These are phyloP conservation scores for Lypha dubia DNA, from an alignment of 2,888 invertebrate species.

Conservation along the genomic window DNA sequence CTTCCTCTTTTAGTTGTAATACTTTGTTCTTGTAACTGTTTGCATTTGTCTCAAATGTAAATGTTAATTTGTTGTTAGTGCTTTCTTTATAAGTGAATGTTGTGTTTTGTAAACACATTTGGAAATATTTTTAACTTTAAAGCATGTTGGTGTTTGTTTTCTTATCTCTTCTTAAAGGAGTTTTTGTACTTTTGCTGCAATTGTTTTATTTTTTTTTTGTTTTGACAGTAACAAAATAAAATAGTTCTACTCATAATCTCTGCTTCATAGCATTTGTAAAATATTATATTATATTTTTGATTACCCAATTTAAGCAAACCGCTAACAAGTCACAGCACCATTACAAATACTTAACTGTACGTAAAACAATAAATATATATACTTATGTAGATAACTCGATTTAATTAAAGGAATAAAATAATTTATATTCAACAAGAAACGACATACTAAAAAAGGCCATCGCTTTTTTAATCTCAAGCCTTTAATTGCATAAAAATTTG, in stretches of 20 bases:
- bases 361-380: too few species aligned
- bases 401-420: background rate
- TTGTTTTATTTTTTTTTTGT: slow-evolving; percentile 2
- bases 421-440: too few species aligned
- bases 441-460: too few species aligned
- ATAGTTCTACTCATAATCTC: too few species aligned
- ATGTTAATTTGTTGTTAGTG: slow-evolving; percentile 55
- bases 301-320: background rate
- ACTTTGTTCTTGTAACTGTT: slow-evolving; percentile 65
- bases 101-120: slow-evolving; percentile 15
- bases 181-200: background rate
- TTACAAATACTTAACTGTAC: slow-evolving; percentile 54
- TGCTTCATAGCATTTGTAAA: too few species aligned
- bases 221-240: background rate
- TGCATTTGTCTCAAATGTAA: slow-evolving; percentile 59
- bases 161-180: background rate
- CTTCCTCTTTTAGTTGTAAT: background rate
- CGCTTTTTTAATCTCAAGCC: background rate
- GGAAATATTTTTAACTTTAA: slow-evolving; percentile 11
- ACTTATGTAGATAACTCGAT: too few species aligned
- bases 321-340: too few species aligned
- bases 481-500: background rate
- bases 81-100: slow-evolving; percentile 9
- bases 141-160: background rate
- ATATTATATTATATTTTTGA: too few species aligned